These are phyloP conservation scores for Conops quadrifasciatus DNA, from an alignment of 2,888 invertebrate species.

Conservation along the genomic window DNA sequence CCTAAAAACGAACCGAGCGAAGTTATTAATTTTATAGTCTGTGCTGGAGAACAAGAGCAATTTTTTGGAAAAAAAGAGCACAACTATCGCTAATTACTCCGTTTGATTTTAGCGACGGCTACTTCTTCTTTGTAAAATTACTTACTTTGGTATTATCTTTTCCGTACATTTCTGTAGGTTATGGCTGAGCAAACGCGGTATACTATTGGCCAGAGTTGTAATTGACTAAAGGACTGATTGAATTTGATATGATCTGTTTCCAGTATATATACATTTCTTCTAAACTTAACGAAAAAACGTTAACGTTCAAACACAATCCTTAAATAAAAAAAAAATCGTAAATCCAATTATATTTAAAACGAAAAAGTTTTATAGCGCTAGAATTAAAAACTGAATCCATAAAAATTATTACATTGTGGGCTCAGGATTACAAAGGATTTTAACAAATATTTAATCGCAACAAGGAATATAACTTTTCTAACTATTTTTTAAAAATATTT, in stretches of 20 bases:
- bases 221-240: constrained; percentile 58
- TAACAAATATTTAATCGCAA: background rate
- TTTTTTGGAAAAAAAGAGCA: too few species aligned
- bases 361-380: constrained; percentile 33
- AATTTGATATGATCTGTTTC: constrained; percentile 29
- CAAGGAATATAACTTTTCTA: constrained; percentile 13
- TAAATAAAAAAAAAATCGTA: constrained; percentile 16
- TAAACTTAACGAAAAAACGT: constrained; percentile 26
- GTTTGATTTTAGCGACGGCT: too few species aligned
- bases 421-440: constrained; percentile 31
- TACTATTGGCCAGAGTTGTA: constrained; percentile 63
- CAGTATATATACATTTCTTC: constrained; percentile 27
- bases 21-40: too few species aligned
- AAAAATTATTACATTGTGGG: constrained; percentile 18
- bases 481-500: constrained; percentile 28
- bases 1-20: too few species aligned
- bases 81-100: too few species aligned
- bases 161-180: constrained; percentile 66
- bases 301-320: background rate
- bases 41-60: too few species aligned
- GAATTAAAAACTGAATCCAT: background rate
- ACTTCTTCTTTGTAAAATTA: background rate
- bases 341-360: constrained; percentile 22
- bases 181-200: constrained; percentile 71
- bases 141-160: background rate